Evolutionary conservation across 2,797 vertebrate genomes (phyloP), one percentile per base, ranked within the genome.

Genomic region (Gymnocypris eckloni): DNA sequence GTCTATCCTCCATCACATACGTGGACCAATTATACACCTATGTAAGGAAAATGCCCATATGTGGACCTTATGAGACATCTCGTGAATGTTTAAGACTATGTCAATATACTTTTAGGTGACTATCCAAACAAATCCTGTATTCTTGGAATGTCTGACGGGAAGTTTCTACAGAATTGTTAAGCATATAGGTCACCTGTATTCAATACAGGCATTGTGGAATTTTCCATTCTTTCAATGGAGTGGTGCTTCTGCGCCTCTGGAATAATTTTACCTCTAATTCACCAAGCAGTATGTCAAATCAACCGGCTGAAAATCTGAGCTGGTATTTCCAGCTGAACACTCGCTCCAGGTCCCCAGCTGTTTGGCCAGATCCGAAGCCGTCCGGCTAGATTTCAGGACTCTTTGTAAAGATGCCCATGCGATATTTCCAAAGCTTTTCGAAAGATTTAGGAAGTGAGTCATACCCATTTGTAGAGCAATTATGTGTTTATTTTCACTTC

Each of bases 281-380:
- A 90, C 73, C 37, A 52, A 88, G 81, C 89, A 82, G 89, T 75
- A 13, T 25, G 70, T 81, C 52, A 66, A 79, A 81, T 84, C 86
- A 86, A 92, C 89, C 88, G 89, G 33, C 85, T 78, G 52, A 91
- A 91, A 77, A 86, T 89, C 91, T 89, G 88, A 90, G 86, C 91
- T 89, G 92, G 91, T 91, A 91, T 94, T 95, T 94, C 93, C 92
- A 95, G 92, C 89, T 83, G 92, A 95, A 94, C 90, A 90, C 79
- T 84, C 81, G 92, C 85, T 95, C 91, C 91, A 92, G 91, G 90
- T 92, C 91, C 89, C 93, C 92, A 94, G 93, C 93, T 94, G 95
- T 94, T 94, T 91, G 91, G 92, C 92, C 86, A 84, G 84, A 85
- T 75, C 75, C 64, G 37, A 90, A 75, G 83, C 87, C 66, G 37